These are phyloP conservation scores for Achlya flavicornis DNA, from an alignment of 2,888 invertebrate genomes.

Conservation along the genomic window DNA sequence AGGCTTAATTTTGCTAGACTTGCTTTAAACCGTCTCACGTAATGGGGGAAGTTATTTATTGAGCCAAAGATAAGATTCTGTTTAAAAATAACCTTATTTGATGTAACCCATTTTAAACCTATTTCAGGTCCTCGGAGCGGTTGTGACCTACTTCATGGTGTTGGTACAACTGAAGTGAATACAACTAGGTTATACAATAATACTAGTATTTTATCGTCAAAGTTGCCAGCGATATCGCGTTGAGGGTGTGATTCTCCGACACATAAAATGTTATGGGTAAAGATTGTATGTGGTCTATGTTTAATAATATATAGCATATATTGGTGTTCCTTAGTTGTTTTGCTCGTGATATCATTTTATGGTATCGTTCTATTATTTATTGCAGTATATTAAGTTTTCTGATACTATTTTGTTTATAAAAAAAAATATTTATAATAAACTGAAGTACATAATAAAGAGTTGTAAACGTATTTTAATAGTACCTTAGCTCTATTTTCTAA, in stretches of 20 bases:
- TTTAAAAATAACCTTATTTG: not conserved
- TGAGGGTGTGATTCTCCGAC: not conserved
- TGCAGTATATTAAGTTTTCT: no score
- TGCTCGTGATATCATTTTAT: no score
- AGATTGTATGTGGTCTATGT: not conserved
- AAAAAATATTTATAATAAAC: no score
- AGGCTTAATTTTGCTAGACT: no score
- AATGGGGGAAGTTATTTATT: no score
- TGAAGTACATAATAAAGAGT: no score
- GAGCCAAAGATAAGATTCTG: no score
- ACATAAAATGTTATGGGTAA: not conserved
- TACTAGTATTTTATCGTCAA: not conserved
- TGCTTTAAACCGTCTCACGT: no score
- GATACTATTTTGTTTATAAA: no score
- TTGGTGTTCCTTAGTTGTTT: not conserved
- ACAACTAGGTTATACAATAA: not conserved
- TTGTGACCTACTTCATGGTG: constrained; percentile 96
- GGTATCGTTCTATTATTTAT: no score
- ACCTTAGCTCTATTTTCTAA: not conserved
- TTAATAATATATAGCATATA: not conserved
- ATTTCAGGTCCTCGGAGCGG: constrained; percentile 91
- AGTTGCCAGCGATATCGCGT: not conserved
- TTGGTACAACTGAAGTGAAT: constrained; percentile 92
- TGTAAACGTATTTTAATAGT: not conserved
- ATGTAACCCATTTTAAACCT: constrained; percentile 18